A percentile compares a stretch with the other conserved stretches of the same genome.
Conservation (phyloP, 2,888 invertebrate genomes). For the Apodemia zela region DNA sequence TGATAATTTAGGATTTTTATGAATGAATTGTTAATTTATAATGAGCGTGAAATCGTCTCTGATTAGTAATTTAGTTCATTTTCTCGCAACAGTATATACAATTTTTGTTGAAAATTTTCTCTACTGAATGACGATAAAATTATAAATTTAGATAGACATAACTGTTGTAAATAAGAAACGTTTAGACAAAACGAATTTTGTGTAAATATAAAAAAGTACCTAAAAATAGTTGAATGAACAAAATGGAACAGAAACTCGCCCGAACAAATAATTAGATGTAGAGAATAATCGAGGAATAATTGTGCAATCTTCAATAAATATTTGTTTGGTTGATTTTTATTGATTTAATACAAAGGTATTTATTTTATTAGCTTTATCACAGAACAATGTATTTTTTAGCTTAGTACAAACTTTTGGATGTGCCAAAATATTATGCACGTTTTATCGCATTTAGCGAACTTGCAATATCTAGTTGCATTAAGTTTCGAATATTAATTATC, state of each 20-base stretch:
- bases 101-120: conserved; percentile 24
- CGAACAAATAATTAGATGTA: conserved; percentile 71
- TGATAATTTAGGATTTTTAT: conserved; percentile 16
- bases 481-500: conserved; percentile 46
- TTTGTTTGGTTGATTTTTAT: conserved; percentile 55
- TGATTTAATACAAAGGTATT: conserved; percentile 56
- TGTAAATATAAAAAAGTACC: conserved; percentile 63
- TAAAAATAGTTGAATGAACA: conserved; percentile 62
- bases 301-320: conserved; percentile 68
- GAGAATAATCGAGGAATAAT: conserved; percentile 49
- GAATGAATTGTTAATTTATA: conserved; percentile 42
- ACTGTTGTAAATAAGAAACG: conserved; percentile 68
- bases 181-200: conserved; percentile 58
- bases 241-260: conserved; percentile 78
- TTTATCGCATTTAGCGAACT: conserved; percentile 67
- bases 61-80: conserved; percentile 59
- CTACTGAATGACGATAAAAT: conserved; percentile 40
- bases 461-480: conserved; percentile 58
- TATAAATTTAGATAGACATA: conserved; percentile 63
- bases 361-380: conserved; percentile 68
- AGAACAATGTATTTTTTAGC: conserved; percentile 67
- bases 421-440: conserved; percentile 73
- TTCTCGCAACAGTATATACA: conserved; percentile 30
- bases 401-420: conserved; percentile 73
- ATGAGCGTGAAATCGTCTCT: conserved; percentile 66